These are phyloP conservation scores for human DNA, from an alignment of 2,113 vertebrate genomes.

Conservation along the genomic window GRCh38 chr3:99655001-99655500, in stretches of 20 bases:
- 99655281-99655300: background rate
- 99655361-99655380: background rate
- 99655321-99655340: background rate
- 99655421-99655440: background rate
- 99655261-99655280: background rate
- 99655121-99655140: background rate
- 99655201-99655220: background rate
- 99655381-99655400: background rate
- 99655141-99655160: background rate
- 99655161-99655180: background rate
- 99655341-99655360: background rate
- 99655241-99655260: background rate
- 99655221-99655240: background rate
- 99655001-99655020: background rate
- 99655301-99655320: background rate
- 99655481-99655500: background rate
- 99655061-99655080: background rate
- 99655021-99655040: background rate
- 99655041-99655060: background rate
- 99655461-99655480: background rate
- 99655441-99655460: background rate
- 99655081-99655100: background rate
- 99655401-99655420: background rate
- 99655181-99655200: background rate
- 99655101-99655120: background rate